Conservation (phyloP, 2,888 invertebrate species). For the Drosophila setosimentum region DNA sequence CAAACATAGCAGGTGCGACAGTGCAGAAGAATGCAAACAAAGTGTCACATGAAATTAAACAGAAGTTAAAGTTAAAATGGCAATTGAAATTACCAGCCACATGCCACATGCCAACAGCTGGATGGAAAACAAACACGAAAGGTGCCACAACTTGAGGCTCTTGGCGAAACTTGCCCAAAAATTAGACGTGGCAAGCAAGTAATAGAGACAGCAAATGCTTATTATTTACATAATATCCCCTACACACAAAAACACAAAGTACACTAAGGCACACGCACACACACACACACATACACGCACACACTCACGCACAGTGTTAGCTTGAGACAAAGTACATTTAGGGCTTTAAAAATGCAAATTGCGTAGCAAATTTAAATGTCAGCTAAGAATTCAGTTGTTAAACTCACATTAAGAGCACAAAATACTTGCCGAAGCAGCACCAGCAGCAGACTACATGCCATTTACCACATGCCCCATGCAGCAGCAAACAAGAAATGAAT, state of each 20-base stretch:
- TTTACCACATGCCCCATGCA: slow-evolving; percentile 44
- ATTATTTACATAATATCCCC: slow-evolving; percentile 74
- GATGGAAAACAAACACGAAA: slow-evolving; percentile 63
- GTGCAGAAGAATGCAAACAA: slow-evolving; percentile 45
- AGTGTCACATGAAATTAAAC: slow-evolving; percentile 61
- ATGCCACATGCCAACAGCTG: slow-evolving; percentile 47
- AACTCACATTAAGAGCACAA: slow-evolving; percentile 64
- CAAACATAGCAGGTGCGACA: slow-evolving; percentile 12
- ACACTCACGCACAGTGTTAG: slow-evolving; percentile 5
- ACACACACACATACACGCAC: slow-evolving; percentile 7
- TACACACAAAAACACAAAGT: slow-evolving; percentile 28
- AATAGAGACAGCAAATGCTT: slow-evolving; percentile 76
- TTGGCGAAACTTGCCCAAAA: slow-evolving; percentile 50
- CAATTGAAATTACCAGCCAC: slow-evolving; percentile 56
- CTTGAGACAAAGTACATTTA: slow-evolving; percentile 5
- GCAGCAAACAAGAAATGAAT: slow-evolving; percentile 8
- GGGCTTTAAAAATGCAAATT: slow-evolving; percentile 68
- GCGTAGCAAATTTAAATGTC: slow-evolving; percentile 77
- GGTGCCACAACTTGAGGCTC: slow-evolving; percentile 25
- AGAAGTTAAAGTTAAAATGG: slow-evolving; percentile 48
- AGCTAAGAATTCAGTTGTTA: slow-evolving; percentile 75
- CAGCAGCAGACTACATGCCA: slow-evolving; percentile 13
- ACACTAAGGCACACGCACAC: slow-evolving; percentile 6
- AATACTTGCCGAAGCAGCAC: slow-evolving; percentile 16
- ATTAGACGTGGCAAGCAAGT: slow-evolving; percentile 63